Evolutionary conservation across 1,140 invertebrate genomes (phyloP).

Genomic region (Cherax destructor): DNA sequence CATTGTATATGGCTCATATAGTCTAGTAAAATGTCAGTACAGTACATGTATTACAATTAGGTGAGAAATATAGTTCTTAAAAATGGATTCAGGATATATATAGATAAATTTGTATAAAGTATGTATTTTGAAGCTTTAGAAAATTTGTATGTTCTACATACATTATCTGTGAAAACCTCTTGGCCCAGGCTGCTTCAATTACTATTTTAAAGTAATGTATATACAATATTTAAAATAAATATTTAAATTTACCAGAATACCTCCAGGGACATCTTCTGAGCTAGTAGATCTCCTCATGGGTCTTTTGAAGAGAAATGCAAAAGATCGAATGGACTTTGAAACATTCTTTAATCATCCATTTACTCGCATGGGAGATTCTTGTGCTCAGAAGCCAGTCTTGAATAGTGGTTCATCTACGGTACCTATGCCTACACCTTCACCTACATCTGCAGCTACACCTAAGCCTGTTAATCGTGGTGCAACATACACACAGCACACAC

Average conservation of each 20-base stretch:
- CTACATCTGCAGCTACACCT: constrained; percentile 44
- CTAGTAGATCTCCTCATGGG: constrained; percentile 90
- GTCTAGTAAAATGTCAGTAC: background rate
- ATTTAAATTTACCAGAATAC: constrained; percentile 83
- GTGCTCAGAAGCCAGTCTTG: constrained; percentile 25
- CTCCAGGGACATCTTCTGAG: constrained; percentile 91
- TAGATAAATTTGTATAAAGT: too few relatives aligned
- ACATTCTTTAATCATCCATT: constrained; percentile 95
- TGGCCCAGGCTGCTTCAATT: too few relatives aligned
- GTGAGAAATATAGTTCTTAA: background rate
- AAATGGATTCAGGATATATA: too few relatives aligned
- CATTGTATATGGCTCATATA: background rate
- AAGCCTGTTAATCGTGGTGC: constrained; percentile 44
- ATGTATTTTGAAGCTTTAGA: too few relatives aligned
- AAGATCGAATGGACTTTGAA: constrained; percentile 96
- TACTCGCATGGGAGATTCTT: constrained; percentile 78
- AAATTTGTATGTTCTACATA: too few relatives aligned
- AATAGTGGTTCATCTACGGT: constrained; percentile 21
- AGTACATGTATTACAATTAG: background rate
- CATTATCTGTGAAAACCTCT: too few relatives aligned
- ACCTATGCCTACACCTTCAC: constrained; percentile 34
- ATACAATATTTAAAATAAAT: background rate
- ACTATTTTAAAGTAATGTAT: too few relatives aligned
- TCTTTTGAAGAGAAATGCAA: constrained; percentile 92
- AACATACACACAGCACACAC: constrained; percentile 40